A percentile compares a stretch with the other conserved stretches of the same genome.
phyloP scores from a whole-genome alignment of 2,888 invertebrate genomes.

The Rhaphigaster nebulosa region DNA sequence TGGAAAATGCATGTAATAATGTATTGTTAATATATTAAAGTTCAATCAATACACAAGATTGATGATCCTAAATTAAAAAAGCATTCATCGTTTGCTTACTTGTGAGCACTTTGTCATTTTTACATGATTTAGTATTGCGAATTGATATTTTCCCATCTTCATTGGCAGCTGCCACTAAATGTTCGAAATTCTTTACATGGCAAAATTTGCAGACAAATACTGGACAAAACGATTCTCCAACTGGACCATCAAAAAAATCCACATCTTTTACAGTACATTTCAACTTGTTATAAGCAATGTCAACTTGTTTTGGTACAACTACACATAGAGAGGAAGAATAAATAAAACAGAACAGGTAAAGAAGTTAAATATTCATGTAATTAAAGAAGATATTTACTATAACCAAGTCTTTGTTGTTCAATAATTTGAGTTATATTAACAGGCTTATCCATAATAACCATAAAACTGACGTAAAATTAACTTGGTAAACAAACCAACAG shows the following conservation, averaged over 20 bases:
- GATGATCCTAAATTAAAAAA: background rate
- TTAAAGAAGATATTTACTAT: conserved; percentile 21
- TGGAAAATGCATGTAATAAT: background rate
- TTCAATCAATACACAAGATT: background rate
- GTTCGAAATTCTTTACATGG: conserved; percentile 76
- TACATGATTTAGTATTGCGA: conserved; percentile 68
- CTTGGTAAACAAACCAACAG: conserved; percentile 25
- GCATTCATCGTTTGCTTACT: background rate
- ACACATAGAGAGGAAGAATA: background rate
- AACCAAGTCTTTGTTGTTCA: conserved; percentile 54
- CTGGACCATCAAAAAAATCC: conserved; percentile 75
- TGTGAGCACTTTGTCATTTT: background rate
- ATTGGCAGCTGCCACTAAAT: conserved; percentile 85
- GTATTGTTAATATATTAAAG: background rate
- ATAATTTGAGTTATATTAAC: conserved; percentile 37
- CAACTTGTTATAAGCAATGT: conserved; percentile 58
- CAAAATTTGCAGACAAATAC: conserved; percentile 87
- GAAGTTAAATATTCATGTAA: background rate
- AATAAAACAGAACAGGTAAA: background rate
- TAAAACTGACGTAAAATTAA: background rate
- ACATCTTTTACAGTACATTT: conserved; percentile 68
- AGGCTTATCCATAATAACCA: conserved; percentile 38
- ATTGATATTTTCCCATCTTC: conserved; percentile 84
- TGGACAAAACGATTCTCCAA: conserved; percentile 69
- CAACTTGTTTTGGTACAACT: conserved; percentile 54